Base-by-base conservation (phyloP, 1,140 invertebrate species). In the Drosophila elegans region DNA sequence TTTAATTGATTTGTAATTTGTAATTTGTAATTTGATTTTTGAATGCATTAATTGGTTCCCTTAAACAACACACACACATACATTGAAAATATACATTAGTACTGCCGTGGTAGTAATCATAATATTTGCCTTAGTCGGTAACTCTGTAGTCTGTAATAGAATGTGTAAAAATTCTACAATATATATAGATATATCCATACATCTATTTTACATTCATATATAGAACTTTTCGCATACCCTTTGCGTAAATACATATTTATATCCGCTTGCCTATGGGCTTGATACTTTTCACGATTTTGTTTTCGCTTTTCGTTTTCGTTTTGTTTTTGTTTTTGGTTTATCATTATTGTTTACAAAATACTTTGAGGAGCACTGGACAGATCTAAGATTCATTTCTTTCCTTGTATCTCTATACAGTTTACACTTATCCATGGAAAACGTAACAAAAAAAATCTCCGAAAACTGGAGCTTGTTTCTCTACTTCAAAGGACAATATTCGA, bases 331-430 rank as follows among this genome's bases (percentile, higher is more conserved):
- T 64, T 44, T 69, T 48, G 52, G 54, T 71, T 69, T 90, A 89
- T 89, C 85, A 90, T 89, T 91, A 91, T 88, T 91, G 88, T 91
- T 91, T 91, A 91, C 88, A 91, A 82, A 90, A 91, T 91, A 91
- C 88, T 91, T 91, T 91, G 88, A 91, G 88, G 88, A 91, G 88
- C 88, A 91, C 88, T 91, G 88, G 88, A 91, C 88, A 89, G 85
- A 83, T 83, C 82, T 91, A 79, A 88, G 83, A 84, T 90, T 88
- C 75, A 69, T 52, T 69, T 54, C 67, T 48, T 68, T 13, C 64
- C 32, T 41, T 61, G 56, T 80, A 42, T 77, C 64, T 72, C 59
- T 78, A 68, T 74, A 81, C 64, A 66, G 57, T 74, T 69, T 67
- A 72, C 79, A 81, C 61, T 63, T 55, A 82, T 83, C 83, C 83